Conservation (phyloP, 2,888 invertebrate genomes). For the Sesia apiformis region DNA sequence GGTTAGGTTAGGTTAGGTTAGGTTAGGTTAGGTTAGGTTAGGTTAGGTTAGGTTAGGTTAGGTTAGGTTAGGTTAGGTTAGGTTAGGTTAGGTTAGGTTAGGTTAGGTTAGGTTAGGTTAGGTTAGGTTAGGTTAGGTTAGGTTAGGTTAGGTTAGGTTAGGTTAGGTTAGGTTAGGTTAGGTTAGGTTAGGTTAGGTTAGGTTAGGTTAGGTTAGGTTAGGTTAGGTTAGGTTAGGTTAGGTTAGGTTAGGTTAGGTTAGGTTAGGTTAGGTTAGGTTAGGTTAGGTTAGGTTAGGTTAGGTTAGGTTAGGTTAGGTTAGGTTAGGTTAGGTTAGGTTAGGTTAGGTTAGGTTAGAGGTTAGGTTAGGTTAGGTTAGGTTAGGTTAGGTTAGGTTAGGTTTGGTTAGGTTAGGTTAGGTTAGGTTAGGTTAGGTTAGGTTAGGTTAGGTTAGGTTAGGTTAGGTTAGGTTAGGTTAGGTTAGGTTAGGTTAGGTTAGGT, state of each 20-base stretch:
- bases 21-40: conserved; percentile 11
- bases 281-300: too few species aligned
- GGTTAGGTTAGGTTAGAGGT: conserved; percentile 4
- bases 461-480: conserved; percentile 9
- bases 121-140: conserved; percentile 18
- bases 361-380: conserved; percentile 1
- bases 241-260: too few species aligned
- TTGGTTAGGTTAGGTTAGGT: conserved; percentile 9
- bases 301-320: too few species aligned
- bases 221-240: too few species aligned
- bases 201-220: background rate
- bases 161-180: background rate
- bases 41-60: conserved; percentile 8
- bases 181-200: background rate
- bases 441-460: conserved; percentile 12
- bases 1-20: conserved; percentile 9
- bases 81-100: conserved; percentile 18
- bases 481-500: conserved; percentile 6
- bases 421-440: conserved; percentile 12
- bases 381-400: conserved; percentile 1
- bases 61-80: conserved; percentile 4
- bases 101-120: conserved; percentile 17
- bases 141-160: conserved; percentile 9
- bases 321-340: conserved; percentile 3
- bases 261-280: too few species aligned